phyloP scores from a whole-genome alignment of 2,797 vertebrate species.

The Euthynnus affinis region DNA sequence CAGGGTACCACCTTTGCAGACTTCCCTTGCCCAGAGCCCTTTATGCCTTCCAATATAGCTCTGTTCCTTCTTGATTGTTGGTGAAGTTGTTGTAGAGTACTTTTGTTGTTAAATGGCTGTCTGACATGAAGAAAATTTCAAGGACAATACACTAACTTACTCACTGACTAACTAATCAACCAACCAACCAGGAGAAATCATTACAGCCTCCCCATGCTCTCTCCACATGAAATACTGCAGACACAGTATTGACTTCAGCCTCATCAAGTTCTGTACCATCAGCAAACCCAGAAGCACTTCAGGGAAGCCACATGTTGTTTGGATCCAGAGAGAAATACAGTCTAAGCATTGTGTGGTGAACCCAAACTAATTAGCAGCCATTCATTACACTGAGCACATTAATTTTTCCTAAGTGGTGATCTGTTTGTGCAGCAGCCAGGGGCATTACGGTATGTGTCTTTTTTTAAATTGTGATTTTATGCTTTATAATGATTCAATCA shows the following conservation, averaged over 20 bases:
- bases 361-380: slow-evolving; percentile 14
- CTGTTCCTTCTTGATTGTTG: neutral
- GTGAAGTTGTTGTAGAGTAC: too few species aligned
- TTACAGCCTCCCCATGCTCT: slow-evolving; percentile 13
- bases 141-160: slow-evolving; percentile 25
- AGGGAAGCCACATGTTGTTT: slow-evolving; percentile 26
- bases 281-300: slow-evolving; percentile 2
- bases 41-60: too few species aligned
- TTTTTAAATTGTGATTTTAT: neutral
- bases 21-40: too few species aligned
- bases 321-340: neutral
- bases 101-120: too few species aligned
- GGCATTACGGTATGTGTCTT: neutral
- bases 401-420: neutral
- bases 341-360: slow-evolving; percentile 10
- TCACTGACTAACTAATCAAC: neutral
- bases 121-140: too few species aligned
- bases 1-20: too few species aligned
- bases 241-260: slow-evolving; percentile 19
- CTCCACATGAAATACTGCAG: slow-evolving; percentile 24
- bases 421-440: neutral
- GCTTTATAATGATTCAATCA: neutral
- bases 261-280: slow-evolving; percentile 10
- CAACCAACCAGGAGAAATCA: slow-evolving; percentile 21
- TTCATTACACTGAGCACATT: neutral